Percentiles rank a stretch among this genome's conserved stretches.
phyloP scores from a whole-genome alignment of 2,888 invertebrate species.

The Leptothorax acervorum region DNA sequence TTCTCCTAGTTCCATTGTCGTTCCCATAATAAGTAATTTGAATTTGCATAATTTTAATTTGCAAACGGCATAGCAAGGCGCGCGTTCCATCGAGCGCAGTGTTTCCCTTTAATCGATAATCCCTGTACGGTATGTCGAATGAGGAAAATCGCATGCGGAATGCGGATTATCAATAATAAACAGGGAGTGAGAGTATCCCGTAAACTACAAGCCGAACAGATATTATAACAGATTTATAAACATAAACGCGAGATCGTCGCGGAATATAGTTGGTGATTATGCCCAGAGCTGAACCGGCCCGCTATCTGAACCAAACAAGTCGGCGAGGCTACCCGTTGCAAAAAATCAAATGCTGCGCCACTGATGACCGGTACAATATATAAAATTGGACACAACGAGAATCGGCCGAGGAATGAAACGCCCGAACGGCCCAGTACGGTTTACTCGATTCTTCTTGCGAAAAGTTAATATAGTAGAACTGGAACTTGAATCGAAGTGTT shows the following conservation, averaged over 20 bases:
- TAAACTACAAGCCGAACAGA: background rate
- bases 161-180: constrained; percentile 6
- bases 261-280: constrained; percentile 4
- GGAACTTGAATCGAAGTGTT: background rate
- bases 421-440: background rate
- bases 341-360: background rate
- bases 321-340: background rate
- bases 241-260: constrained; percentile 5
- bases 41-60: background rate
- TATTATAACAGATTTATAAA: background rate
- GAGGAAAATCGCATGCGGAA: background rate
- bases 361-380: constrained; percentile 18
- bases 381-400: background rate
- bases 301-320: background rate
- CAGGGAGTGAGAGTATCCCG: background rate
- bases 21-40: constrained; percentile 2
- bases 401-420: background rate
- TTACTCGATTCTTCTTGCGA: background rate
- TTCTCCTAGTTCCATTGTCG: background rate
- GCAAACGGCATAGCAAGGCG: background rate
- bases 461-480: background rate
- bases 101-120: constrained; percentile 12
- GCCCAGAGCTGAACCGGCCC: constrained; percentile 5
- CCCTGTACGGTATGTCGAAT: background rate
- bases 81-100: background rate